Conservation (phyloP, 2,888 invertebrate species). For the Nomada ferruginata region DNA sequence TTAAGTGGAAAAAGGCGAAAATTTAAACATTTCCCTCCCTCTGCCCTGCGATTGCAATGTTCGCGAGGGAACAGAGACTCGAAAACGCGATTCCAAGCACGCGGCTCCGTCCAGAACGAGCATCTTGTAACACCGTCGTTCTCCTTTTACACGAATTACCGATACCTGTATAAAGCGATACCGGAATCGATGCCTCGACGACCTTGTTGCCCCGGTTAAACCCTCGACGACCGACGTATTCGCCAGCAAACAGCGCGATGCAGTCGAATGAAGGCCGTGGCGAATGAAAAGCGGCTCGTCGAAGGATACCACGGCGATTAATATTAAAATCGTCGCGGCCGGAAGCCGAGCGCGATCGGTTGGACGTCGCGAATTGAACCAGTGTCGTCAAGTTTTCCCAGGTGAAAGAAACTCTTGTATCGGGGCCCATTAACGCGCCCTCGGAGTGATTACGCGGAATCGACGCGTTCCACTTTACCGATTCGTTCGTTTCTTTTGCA, state of each 20-base stretch:
- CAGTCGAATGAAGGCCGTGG: slow-evolving; percentile 40
- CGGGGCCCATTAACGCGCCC: background rate
- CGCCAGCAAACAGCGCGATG: background rate
- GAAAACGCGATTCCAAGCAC: slow-evolving; percentile 30
- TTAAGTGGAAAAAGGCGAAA: too few relatives aligned
- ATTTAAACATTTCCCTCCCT: background rate
- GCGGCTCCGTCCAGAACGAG: slow-evolving; percentile 23
- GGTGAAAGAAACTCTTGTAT: background rate
- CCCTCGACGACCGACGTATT: slow-evolving; percentile 3
- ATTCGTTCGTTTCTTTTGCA: background rate
- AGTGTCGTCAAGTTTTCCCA: background rate
- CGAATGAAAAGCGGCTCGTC: slow-evolving; percentile 28
- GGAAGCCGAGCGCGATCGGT: background rate
- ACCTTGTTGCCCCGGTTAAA: slow-evolving; percentile 30
- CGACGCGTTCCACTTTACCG: background rate
- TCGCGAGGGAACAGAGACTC: background rate
- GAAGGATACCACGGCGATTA: slow-evolving; percentile 45
- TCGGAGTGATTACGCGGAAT: background rate
- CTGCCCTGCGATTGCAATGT: background rate
- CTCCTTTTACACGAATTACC: slow-evolving; percentile 28
- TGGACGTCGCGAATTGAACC: background rate
- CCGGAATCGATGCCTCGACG: slow-evolving; percentile 52
- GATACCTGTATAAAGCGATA: slow-evolving; percentile 50
- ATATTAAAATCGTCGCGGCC: slow-evolving; percentile 32
- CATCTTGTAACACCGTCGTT: background rate